Evolutionary conservation across 2,888 invertebrate genomes (phyloP), one percentile per base, ranked within the genome.

Genomic region (Eurytoma adleriae): DNA sequence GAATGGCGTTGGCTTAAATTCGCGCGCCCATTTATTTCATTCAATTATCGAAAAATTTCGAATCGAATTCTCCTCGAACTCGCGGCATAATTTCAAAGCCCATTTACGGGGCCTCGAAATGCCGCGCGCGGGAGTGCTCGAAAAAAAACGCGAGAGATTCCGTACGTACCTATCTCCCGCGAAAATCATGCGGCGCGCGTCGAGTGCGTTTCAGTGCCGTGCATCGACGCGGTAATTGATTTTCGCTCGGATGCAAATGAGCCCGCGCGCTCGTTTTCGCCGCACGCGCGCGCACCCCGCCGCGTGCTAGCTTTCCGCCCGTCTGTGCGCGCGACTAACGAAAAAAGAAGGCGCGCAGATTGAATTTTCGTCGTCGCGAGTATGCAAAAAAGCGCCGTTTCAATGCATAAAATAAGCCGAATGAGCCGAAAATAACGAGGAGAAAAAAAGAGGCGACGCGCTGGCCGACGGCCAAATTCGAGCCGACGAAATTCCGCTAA

Each of bases 231-330:
- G 52, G 14, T 69, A 75, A 79, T 59, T 75, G 62, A 70, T 75
- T 75, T 68, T 67, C 75, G 50, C 59, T 30, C 24, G 76, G 20
- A 76, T 69, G 68, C 61, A 69, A 76, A 76, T 69, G 68, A 72
- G 73, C 66, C 16, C 27, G 27, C 40, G 40, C 73, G 40, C 27
- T 52, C 52, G 14, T 59, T 14, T 61, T 24, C 50, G 59, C 59
- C 40, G 61, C 24, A 50, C 7, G 10, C 16, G 50, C 50, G 16
- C 18, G 24, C 24, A 12, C 67, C 18, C 18, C 12, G 3, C 71
- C 1, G 14, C 18, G 13, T 12, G 24, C 14, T 40, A 24, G 16
- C 2, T 59, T 20, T 59, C 48, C 61, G 30, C n/a, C 40, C 40
- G 40, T 48, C 18, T 48, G 4, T 48, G 24, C 18, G 13, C 14